Evolutionary conservation across 2,113 vertebrate genomes (phyloP).

Genomic region (Ornithorhynchus anatinus): DNA sequence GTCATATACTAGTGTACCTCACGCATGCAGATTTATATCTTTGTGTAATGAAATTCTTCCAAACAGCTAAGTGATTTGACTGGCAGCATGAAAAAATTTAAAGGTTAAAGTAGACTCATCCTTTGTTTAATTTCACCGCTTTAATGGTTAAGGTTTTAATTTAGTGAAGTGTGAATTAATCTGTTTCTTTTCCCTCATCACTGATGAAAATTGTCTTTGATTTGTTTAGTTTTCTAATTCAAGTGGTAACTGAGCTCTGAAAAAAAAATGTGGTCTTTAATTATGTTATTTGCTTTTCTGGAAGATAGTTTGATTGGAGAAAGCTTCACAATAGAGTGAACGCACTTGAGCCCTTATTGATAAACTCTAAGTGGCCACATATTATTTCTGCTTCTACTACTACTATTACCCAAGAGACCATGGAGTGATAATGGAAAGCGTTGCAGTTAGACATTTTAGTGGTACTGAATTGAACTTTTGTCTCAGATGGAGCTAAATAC

Average conservation of each 20-base stretch:
- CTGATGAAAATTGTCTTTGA: constrained; percentile 22
- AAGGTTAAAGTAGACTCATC: background rate
- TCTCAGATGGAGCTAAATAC: too few species aligned
- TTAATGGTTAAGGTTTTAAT: background rate
- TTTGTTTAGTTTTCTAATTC: constrained; percentile 30
- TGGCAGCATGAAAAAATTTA: background rate
- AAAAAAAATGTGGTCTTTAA: background rate
- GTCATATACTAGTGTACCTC: too few species aligned
- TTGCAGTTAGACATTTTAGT: too few species aligned
- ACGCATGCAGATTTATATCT: too few species aligned
- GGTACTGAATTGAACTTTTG: too few species aligned
- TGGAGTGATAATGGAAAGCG: background rate
- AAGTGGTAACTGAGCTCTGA: background rate
- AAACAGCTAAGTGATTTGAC: background rate
- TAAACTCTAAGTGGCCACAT: background rate
- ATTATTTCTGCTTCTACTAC: too few species aligned
- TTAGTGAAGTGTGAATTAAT: constrained; percentile 5
- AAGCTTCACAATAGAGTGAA: background rate
- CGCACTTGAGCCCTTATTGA: background rate
- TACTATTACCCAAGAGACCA: too few species aligned
- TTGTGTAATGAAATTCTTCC: background rate
- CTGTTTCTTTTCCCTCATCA: background rate
- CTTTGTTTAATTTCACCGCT: constrained; percentile 5
- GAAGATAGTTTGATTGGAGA: background rate
- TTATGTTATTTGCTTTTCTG: constrained; percentile 10